phyloP scores from a whole-genome alignment of 2,888 invertebrate species.

The Thumatha senex region DNA sequence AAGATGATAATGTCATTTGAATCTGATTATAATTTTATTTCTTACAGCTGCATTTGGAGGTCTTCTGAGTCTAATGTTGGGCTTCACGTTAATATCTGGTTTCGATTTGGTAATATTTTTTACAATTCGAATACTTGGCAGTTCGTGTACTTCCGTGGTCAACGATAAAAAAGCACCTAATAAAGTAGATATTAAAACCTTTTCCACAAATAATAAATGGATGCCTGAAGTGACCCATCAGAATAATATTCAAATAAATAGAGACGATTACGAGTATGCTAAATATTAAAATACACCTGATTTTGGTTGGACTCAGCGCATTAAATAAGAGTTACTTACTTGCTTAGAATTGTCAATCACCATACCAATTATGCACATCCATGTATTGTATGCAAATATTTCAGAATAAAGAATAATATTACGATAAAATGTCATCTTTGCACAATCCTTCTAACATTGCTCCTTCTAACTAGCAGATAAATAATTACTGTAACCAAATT shows the following conservation, averaged over 20 bases:
- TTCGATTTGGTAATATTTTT: slow-evolving; percentile 87
- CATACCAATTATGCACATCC: too few species aligned
- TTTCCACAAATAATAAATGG: slow-evolving; percentile 17
- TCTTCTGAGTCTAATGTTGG: slow-evolving; percentile 86
- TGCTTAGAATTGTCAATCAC: too few species aligned
- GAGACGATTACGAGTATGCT: background rate
- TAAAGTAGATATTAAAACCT: slow-evolving; percentile 22
- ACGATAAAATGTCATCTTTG: too few species aligned
- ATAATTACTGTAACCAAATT: too few species aligned
- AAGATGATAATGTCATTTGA: too few species aligned
- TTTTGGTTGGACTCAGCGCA: background rate
- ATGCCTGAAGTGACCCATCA: background rate
- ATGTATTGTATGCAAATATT: too few species aligned
- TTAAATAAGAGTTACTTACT: too few species aligned
- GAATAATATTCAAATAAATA: slow-evolving; percentile 2
- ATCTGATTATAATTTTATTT: too few species aligned
- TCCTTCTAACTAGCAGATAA: too few species aligned
- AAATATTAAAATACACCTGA: slow-evolving; percentile 15
- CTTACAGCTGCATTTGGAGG: slow-evolving; percentile 88
- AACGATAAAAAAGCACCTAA: background rate
- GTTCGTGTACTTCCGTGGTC: slow-evolving; percentile 28
- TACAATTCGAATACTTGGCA: slow-evolving; percentile 77
- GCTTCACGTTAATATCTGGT: slow-evolving; percentile 87
- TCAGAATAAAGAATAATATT: too few species aligned
- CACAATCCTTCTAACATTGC: too few species aligned